Evolutionary conservation across 2,113 vertebrate genomes (phyloP), one percentile per base, ranked within the genome.

Genomic region (Cervus canadensis): DNA sequence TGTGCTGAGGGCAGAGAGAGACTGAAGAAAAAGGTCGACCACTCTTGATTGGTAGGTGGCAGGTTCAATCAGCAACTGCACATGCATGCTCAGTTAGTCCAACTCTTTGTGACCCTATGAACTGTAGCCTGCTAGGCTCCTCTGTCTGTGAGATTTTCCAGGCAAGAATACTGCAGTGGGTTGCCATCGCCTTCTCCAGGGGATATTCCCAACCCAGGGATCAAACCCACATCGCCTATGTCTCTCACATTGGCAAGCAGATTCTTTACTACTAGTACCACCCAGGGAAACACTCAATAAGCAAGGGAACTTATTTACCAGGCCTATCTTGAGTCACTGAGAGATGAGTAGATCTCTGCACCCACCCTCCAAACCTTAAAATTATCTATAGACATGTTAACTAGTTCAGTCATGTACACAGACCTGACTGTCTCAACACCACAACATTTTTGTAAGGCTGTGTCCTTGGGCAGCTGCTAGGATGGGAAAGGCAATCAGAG

Each of bases 151-250:
- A 19, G 67, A 71, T 21, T 71, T 71, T 71, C 67, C 67, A 40
- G 67, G 67, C 10, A 40, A 71, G 67, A 71, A 71, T 40, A 40
- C n/a, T 71, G 67, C n/a, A 71, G 19, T 23, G 67, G 67, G n/a
- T 40, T 71, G 19, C n/a, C 67, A 71, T 23, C 23, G 67, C n/a
- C 67, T 71, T 71, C 67, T 71, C 67, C 67, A 40, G n/a, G 19
- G 67, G 67, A 71, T 71, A 71, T 71, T 23, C n/a, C 67, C 6
- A 10, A 71, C 67, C n/a, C 19, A 71, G 19, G 67, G 19, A 40
- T 71, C n/a, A 12, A 40, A 71, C 19, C 19, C 1, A 2, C 10
- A 6, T 71, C 2, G 1, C 19, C 67, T 23, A 40, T 10, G 0
- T 71, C 67, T 40, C n/a, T 71, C n/a, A 12, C n/a, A 12, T 12